Conservation (phyloP, 2,113 vertebrate genomes). For the Coracopsis vasa region DNA sequence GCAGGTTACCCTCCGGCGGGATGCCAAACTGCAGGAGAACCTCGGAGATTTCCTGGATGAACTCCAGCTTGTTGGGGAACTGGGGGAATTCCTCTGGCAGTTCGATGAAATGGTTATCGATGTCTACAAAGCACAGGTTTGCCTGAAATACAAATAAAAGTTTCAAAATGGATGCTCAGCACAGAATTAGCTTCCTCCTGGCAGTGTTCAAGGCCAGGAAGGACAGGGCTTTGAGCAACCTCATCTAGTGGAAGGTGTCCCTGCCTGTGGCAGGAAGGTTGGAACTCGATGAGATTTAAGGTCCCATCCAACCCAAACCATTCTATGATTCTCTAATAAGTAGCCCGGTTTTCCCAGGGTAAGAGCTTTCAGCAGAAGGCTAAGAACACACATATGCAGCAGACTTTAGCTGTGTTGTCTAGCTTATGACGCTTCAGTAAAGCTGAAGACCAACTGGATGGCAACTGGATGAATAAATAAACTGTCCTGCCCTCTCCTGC, state of each 20-base stretch:
- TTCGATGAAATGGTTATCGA: constrained; percentile 92
- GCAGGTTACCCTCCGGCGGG: constrained; percentile 74
- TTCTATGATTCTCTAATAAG: background rate
- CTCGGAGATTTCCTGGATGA: constrained; percentile 91
- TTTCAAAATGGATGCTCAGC: background rate
- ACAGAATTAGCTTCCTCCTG: background rate
- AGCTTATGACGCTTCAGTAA: background rate
- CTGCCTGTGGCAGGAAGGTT: background rate
- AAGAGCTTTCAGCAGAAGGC: background rate
- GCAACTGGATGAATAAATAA: background rate
- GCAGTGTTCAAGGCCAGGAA: background rate
- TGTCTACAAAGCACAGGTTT: constrained; percentile 96
- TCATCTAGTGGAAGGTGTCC: background rate
- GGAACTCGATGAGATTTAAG: background rate
- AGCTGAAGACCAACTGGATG: background rate
- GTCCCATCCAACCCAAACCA: background rate
- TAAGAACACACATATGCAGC: background rate
- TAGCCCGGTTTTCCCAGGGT: background rate
- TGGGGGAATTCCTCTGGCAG: constrained; percentile 90
- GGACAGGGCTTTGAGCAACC: background rate
- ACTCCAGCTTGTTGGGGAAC: constrained; percentile 90
- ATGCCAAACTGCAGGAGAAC: constrained; percentile 87
- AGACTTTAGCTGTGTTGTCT: background rate
- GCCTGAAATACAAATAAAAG: constrained; percentile 75
- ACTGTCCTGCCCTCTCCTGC: background rate